A percentile compares a stretch with the other conserved stretches of the same genome.
Conservation (phyloP, 1,140 invertebrate species). For the Babylonia areolata region DNA sequence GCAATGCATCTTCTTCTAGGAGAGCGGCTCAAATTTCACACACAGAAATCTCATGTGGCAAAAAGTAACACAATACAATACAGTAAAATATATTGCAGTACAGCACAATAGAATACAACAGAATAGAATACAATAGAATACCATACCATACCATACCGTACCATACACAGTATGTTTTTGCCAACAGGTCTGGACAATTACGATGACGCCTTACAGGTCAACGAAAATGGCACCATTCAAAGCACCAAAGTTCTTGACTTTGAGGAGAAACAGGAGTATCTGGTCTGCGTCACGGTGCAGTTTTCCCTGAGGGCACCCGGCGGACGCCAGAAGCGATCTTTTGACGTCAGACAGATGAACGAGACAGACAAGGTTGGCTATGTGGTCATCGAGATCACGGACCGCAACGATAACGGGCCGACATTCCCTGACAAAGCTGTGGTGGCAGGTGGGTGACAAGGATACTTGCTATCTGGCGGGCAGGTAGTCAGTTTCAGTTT, state of each 20-base stretch:
- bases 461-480: too few relatives aligned
- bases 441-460: constrained; percentile 42
- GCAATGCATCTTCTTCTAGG: too few relatives aligned
- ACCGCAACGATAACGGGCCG: constrained; percentile 62
- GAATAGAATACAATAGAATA: too few relatives aligned
- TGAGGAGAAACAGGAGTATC: constrained; percentile 46
- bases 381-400: constrained; percentile 47
- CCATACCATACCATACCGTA: too few relatives aligned
- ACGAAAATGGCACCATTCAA: constrained; percentile 35
- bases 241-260: constrained; percentile 46
- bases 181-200: constrained; percentile 26
- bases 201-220: constrained; percentile 13
- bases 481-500: too few relatives aligned
- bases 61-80: too few relatives aligned
- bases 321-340: constrained; percentile 25
- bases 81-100: too few relatives aligned
- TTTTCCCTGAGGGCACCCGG: neutral
- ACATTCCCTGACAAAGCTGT: constrained; percentile 36
- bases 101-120: too few relatives aligned
- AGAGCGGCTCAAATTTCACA: too few relatives aligned
- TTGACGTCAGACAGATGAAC: constrained; percentile 14
- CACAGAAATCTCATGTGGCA: too few relatives aligned
- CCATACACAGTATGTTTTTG: too few relatives aligned
- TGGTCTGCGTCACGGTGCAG: constrained; percentile 52
- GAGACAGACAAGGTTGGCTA: constrained; percentile 46